Evolutionary conservation across 2,797 vertebrate species (phyloP).

Genomic region (Rhabdophis nuchalis): DNA sequence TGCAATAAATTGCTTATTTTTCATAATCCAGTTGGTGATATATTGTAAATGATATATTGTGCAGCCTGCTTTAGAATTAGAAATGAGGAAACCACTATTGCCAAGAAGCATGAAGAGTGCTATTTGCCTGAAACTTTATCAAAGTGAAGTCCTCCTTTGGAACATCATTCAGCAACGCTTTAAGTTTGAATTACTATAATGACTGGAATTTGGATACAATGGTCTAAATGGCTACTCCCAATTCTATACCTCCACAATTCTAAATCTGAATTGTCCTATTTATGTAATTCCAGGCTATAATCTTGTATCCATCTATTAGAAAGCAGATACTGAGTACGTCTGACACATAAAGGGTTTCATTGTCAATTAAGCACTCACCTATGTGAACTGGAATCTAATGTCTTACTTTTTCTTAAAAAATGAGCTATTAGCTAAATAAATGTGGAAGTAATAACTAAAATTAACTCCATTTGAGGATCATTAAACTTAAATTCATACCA

Average conservation of each 20-base stretch:
- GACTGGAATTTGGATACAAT: neutral
- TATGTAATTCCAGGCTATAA: neutral
- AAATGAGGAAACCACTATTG: neutral
- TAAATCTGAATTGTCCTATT: neutral
- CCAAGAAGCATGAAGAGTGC: neutral
- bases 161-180: neutral
- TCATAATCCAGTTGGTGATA: neutral
- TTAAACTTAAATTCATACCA: constrained; percentile 21
- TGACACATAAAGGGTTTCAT: neutral
- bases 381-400: neutral
- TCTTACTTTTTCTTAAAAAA: neutral
- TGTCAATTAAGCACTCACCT: neutral
- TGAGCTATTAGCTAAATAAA: neutral
- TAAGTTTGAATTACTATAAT: neutral
- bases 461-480: constrained; percentile 10
- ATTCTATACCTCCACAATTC: neutral
- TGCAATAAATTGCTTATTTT: neutral
- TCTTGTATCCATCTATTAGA: neutral
- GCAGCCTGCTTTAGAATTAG: neutral
- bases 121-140: neutral
- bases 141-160: neutral
- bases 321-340: neutral
- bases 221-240: neutral
- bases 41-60: neutral
- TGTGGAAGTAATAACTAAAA: constrained; percentile 2